phyloP scores from a whole-genome alignment of 2,797 vertebrate genomes.

The Hypotaenidia okinawae region DNA sequence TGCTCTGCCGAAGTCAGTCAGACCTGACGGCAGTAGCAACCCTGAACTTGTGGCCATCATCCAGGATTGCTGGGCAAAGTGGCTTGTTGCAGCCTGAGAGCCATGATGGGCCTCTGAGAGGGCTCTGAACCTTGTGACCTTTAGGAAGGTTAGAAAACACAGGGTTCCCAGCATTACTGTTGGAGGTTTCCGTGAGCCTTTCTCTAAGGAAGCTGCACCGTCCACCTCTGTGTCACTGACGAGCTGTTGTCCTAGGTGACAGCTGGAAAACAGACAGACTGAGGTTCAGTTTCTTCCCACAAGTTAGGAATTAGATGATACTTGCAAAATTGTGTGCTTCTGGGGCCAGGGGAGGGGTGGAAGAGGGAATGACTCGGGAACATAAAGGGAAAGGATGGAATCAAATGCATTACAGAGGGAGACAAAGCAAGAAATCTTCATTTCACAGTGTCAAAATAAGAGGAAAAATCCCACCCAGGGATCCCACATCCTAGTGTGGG shows the following conservation, averaged over 20 bases:
- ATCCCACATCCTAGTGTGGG: background rate
- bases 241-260: background rate
- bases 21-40: background rate
- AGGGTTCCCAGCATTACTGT: background rate
- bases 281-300: background rate
- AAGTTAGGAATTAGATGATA: background rate
- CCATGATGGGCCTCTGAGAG: background rate
- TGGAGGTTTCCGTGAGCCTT: background rate
- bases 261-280: slow-evolving; percentile 31
- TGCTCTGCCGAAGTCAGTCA: background rate
- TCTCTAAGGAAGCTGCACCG: background rate
- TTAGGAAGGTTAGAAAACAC: background rate
- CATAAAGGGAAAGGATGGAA: background rate
- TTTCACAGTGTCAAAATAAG: background rate
- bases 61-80: background rate
- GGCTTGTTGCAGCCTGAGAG: background rate
- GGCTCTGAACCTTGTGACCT: background rate
- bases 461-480: background rate
- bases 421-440: background rate
- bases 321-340: background rate
- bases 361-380: background rate
- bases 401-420: background rate
- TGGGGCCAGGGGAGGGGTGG: background rate
- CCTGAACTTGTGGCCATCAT: background rate
- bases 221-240: background rate